Evolutionary conservation across 1,140 invertebrate genomes (phyloP).

Genomic region (Eufriesea mexicana): DNA sequence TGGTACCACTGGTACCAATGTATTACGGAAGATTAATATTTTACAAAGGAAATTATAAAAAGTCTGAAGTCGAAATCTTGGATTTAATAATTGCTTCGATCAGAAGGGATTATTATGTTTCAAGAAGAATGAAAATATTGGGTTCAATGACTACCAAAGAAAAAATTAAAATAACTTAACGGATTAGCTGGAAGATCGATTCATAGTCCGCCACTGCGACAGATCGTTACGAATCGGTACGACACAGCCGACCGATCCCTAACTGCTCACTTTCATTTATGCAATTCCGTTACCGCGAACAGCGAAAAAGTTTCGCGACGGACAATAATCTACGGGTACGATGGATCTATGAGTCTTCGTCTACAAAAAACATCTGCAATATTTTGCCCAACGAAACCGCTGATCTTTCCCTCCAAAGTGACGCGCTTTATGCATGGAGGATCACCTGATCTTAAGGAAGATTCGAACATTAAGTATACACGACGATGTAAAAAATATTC

Average conservation of each 20-base stretch:
- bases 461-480: not conserved
- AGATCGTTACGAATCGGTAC: constrained; percentile 42
- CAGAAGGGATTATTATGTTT: no score
- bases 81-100: no score
- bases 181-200: not conserved
- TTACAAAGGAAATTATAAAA: no score
- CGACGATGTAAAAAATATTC: constrained; percentile 1
- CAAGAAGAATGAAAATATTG: no score
- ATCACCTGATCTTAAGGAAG: not conserved
- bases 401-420: not conserved
- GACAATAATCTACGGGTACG: not conserved
- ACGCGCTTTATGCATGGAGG: no score
- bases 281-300: constrained; percentile 33
- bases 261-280: constrained; percentile 63
- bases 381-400: not conserved
- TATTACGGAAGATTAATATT: no score
- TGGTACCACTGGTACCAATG: no score
- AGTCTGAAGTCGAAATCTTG: no score
- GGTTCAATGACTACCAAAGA: no score
- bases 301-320: constrained; percentile 12
- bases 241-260: constrained; percentile 70
- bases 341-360: constrained; percentile 1
- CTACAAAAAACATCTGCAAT: not conserved
- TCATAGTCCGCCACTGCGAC: not conserved
- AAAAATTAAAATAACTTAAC: no score